phyloP scores from a whole-genome alignment of 2,888 invertebrate genomes.

The Bimastos eiseni region DNA sequence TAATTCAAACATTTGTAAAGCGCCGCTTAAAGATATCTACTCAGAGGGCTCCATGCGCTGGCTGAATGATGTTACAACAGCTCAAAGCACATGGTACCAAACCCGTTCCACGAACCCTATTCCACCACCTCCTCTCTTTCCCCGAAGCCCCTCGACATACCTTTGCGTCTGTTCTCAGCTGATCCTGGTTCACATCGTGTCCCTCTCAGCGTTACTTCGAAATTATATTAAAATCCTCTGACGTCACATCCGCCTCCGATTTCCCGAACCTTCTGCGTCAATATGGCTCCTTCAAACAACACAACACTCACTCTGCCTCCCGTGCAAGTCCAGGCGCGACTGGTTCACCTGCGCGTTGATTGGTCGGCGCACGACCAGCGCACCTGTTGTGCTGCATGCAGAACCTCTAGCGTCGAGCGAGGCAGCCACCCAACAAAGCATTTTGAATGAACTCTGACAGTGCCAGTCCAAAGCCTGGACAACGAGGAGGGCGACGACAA shows the following conservation, averaged over 20 bases:
- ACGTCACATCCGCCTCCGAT: constrained; percentile 1
- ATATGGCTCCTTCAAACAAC: neutral
- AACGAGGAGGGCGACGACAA: no score
- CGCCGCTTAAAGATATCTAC: no score
- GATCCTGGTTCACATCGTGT: neutral
- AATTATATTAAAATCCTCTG: neutral
- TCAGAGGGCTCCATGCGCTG: no score
- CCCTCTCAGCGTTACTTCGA: neutral
- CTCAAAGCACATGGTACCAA: no score
- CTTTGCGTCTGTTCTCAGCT: neutral
- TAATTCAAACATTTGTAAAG: no score
- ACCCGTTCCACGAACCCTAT: no score
- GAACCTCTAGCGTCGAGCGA: neutral
- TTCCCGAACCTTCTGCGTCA: neutral
- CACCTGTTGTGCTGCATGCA: neutral
- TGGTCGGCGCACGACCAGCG: neutral
- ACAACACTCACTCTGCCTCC: neutral
- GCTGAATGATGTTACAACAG: no score
- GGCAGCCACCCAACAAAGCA: neutral
- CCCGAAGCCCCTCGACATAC: neutral
- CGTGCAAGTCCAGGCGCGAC: neutral
- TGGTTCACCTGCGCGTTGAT: neutral
- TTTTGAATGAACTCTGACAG: neutral
- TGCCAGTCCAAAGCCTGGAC: no score
- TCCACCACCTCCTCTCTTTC: neutral